Conservation (phyloP, 2,888 invertebrate genomes). For the Nemapogon koenigi region DNA sequence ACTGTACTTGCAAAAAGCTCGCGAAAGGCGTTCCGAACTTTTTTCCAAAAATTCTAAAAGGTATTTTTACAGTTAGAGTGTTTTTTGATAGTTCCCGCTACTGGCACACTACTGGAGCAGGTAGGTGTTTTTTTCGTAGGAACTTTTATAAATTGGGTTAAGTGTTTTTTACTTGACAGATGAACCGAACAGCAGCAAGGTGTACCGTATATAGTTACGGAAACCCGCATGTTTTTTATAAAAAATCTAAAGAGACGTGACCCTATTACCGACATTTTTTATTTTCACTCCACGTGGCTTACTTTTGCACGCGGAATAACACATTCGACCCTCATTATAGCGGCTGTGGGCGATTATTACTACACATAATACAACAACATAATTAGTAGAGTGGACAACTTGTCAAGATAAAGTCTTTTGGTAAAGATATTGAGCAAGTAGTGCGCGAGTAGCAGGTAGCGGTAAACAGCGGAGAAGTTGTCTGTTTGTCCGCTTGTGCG, state of each 20-base stretch:
- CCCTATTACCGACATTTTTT: slow-evolving; percentile 45
- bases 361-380: no score
- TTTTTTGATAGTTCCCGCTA: slow-evolving; percentile 35
- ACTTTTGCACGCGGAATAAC: slow-evolving; percentile 20
- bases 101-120: slow-evolving; percentile 47
- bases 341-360: no score
- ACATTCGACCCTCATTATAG: no score
- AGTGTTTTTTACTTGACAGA: slow-evolving; percentile 40
- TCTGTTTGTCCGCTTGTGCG: slow-evolving; percentile 26
- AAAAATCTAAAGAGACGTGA: slow-evolving; percentile 28
- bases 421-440: no score
- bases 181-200: slow-evolving; percentile 51
- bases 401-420: no score
- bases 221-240: slow-evolving; percentile 44
- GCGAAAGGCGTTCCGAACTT: slow-evolving; percentile 27
- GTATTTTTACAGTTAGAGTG: slow-evolving; percentile 38
- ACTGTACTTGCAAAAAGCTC: slow-evolving; percentile 12
- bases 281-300: slow-evolving; percentile 43
- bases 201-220: slow-evolving; percentile 58
- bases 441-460: no score
- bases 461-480: slow-evolving; percentile 29
- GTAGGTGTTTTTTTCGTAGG: slow-evolving; percentile 38
- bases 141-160: slow-evolving; percentile 54
- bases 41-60: slow-evolving; percentile 26
- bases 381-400: no score